These are phyloP conservation scores for Ceratotherium simum DNA, from an alignment of 2,113 vertebrate genomes.

Conservation along the genomic window DNA sequence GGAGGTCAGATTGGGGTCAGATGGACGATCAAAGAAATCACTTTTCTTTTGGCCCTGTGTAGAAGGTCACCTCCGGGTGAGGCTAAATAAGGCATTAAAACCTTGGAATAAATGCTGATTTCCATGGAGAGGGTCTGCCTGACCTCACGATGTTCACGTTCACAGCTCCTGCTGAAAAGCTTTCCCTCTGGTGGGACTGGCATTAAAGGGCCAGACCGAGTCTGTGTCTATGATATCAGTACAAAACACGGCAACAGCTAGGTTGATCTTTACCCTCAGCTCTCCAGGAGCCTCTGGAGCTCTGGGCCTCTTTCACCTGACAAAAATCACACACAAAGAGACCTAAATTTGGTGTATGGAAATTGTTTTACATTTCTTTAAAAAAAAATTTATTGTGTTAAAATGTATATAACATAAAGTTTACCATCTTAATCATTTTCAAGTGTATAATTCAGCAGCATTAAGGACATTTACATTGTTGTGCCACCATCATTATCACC, in stretches of 20 bases:
- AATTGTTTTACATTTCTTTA: background rate
- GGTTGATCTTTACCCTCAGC: background rate
- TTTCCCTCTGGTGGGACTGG: background rate
- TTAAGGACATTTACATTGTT: background rate
- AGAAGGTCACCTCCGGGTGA: constrained; percentile 52
- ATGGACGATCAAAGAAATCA: constrained; percentile 65
- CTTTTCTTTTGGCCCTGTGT: constrained; percentile 64
- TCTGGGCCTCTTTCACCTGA: background rate
- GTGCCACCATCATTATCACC: too few species aligned
- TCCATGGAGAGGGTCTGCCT: constrained; percentile 37
- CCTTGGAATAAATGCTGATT: constrained; percentile 56
- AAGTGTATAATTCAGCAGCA: background rate
- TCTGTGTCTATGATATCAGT: background rate
- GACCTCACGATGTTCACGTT: background rate
- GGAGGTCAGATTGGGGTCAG: constrained; percentile 65
- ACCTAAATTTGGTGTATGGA: background rate
- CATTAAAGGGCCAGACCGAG: background rate
- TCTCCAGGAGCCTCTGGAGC: background rate
- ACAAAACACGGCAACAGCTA: background rate
- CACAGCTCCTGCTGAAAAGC: background rate
- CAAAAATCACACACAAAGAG: background rate
- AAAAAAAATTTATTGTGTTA: background rate
- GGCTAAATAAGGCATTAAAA: constrained; percentile 65
- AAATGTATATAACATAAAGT: background rate
- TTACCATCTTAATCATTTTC: background rate